These are phyloP conservation scores for Palloptera scutellata DNA, from an alignment of 2,888 invertebrate genomes.

Conservation along the genomic window DNA sequence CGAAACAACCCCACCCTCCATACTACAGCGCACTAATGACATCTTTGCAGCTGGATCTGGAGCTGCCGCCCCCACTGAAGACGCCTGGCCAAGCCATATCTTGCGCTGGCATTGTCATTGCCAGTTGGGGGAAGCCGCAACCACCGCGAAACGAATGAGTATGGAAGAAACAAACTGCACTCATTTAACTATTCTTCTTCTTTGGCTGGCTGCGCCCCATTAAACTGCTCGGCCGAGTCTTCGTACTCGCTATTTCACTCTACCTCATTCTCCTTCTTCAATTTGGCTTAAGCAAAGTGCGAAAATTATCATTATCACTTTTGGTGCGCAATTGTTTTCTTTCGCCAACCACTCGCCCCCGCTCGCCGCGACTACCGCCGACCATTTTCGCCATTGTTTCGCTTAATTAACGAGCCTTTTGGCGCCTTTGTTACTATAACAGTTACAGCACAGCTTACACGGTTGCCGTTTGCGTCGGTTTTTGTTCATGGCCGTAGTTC, in stretches of 20 bases:
- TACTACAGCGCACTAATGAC: not conserved
- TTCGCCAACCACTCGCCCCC: not conserved
- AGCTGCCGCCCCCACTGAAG: not conserved
- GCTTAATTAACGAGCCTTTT: constrained; percentile 57
- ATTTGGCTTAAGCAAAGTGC: constrained; percentile 44
- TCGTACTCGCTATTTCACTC: not conserved
- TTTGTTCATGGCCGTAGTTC: not conserved
- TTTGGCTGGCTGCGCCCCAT: constrained; percentile 16
- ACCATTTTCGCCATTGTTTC: constrained; percentile 50
- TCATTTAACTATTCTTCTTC: not conserved
- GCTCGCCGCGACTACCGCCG: not conserved
- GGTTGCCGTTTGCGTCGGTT: constrained; percentile 5
- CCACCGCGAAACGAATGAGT: constrained; percentile 50
- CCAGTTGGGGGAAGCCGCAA: constrained; percentile 55
- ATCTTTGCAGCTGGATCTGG: not conserved
- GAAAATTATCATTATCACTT: constrained; percentile 61
- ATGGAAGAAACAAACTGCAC: constrained; percentile 2
- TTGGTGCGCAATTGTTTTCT: constrained; percentile 39
- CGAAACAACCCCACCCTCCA: constrained; percentile 36
- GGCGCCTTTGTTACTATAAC: constrained; percentile 26
- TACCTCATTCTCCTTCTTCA: not conserved
- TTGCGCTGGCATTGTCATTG: constrained; percentile 34
- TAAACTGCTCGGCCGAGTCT: constrained; percentile 7
- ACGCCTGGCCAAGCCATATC: constrained; percentile 17
- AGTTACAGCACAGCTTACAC: not conserved